A percentile compares a stretch with the other conserved stretches of the same genome.
Evolutionary conservation across 2,888 invertebrate species (phyloP).

Genomic region (Sthenelais limicola): DNA sequence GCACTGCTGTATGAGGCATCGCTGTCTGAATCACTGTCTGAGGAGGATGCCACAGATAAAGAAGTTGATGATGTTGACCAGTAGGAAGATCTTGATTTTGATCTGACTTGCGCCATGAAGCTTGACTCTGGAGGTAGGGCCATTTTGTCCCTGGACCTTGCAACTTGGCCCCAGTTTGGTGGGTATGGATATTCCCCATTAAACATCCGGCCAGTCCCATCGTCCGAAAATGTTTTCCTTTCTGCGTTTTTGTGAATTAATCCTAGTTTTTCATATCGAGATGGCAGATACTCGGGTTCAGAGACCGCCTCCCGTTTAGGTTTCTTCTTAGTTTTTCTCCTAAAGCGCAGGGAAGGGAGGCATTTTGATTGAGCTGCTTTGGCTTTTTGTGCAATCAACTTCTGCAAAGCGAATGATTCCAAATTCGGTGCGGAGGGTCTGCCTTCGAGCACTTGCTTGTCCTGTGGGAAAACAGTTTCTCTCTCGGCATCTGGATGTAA

Average conservation of each 20-base stretch:
- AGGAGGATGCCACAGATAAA: constrained; percentile 11
- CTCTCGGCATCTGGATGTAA: not conserved
- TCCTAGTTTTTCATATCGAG: not conserved
- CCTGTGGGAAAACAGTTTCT: not conserved
- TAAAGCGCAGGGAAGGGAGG: constrained; percentile 9
- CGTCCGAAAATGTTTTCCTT: constrained; percentile 5
- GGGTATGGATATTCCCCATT: not conserved
- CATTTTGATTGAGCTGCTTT: constrained; percentile 1
- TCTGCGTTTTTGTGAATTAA: not conserved
- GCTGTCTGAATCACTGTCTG: not conserved
- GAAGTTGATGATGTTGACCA: constrained; percentile 27
- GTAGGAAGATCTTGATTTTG: constrained; percentile 18
- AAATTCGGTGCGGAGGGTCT: not conserved
- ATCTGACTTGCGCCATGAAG: not conserved
- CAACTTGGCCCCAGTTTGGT: constrained; percentile 2
- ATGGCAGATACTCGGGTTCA: constrained; percentile 23
- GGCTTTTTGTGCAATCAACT: not conserved
- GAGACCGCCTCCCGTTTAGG: constrained; percentile 2
- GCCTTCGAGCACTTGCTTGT: not conserved
- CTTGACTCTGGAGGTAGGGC: constrained; percentile 16
- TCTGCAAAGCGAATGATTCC: constrained; percentile 6
- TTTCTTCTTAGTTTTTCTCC: not conserved
- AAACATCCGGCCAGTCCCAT: not conserved
- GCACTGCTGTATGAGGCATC: not conserved
- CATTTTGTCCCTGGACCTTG: not conserved